Evolutionary conservation across 2,797 vertebrate genomes (phyloP).

Genomic region (Pipistrellus pygmaeus): DNA sequence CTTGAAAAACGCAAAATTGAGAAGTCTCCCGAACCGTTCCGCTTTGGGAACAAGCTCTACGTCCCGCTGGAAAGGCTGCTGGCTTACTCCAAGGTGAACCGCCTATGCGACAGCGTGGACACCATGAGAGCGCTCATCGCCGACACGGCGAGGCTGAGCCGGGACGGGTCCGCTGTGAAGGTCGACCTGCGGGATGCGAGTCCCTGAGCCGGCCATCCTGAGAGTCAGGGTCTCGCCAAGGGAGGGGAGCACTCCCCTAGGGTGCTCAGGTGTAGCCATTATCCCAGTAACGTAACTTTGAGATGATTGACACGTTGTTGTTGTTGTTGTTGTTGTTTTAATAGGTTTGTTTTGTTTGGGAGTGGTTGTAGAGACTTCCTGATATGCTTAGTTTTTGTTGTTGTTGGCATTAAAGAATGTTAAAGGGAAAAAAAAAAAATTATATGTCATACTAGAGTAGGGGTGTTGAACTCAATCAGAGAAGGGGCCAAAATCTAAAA

Average conservation of each 20-base stretch:
- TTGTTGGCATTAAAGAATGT: slow-evolving; percentile 64
- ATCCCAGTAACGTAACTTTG: slow-evolving; percentile 45
- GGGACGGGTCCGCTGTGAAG: slow-evolving; percentile 88
- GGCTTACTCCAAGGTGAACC: slow-evolving; percentile 88
- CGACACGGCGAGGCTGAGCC: slow-evolving; percentile 87
- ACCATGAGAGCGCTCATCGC: slow-evolving; percentile 87
- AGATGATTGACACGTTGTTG: background rate
- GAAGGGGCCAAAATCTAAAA: too few species aligned
- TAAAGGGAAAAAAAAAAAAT: background rate
- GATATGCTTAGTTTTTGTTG: background rate
- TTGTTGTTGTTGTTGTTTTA: background rate
- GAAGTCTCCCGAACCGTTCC: slow-evolving; percentile 79
- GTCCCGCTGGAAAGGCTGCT: slow-evolving; percentile 92
- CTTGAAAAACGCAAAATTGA: slow-evolving; percentile 66
- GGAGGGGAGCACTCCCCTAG: background rate
- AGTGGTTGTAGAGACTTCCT: background rate
- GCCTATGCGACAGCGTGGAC: slow-evolving; percentile 88
- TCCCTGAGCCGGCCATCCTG: slow-evolving; percentile 13
- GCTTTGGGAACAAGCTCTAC: slow-evolving; percentile 84
- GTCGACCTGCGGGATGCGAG: slow-evolving; percentile 76
- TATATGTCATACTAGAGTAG: background rate
- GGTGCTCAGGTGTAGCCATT: background rate
- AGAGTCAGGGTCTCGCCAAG: background rate
- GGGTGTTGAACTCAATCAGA: too few species aligned
- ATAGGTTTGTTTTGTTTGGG: background rate